These are phyloP conservation scores for Furnarius figulus DNA, from an alignment of 2,113 vertebrate genomes.

Conservation along the genomic window DNA sequence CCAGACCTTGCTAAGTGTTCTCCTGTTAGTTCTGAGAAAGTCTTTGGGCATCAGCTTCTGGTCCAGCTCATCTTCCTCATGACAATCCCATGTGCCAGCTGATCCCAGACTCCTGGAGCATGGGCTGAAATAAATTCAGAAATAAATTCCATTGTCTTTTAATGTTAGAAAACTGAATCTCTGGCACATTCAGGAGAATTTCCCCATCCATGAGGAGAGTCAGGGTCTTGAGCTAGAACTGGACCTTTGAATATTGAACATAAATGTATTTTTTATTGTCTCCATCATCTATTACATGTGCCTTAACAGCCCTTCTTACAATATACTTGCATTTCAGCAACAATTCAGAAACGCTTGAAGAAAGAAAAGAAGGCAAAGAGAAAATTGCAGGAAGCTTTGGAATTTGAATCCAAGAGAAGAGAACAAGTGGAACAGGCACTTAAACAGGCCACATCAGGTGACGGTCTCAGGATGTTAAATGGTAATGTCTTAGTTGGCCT, in stretches of 20 bases:
- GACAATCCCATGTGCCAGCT: not conserved
- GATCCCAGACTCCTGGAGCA: not conserved
- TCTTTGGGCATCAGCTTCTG: not conserved
- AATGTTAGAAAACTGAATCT: not conserved
- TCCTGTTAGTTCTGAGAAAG: not conserved
- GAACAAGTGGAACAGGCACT: constrained; percentile 89
- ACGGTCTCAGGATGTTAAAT: constrained; percentile 83
- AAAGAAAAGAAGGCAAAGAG: constrained; percentile 92
- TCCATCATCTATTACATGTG: not conserved
- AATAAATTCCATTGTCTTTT: not conserved
- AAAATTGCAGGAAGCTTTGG: constrained; percentile 91
- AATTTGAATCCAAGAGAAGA: constrained; percentile 87
- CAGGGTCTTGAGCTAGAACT: not conserved
- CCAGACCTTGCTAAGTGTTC: not conserved
- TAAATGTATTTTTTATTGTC: not conserved
- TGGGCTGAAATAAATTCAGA: not conserved
- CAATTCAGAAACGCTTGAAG: constrained; percentile 90
- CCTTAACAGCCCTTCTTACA: not conserved
- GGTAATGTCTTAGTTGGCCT: constrained; percentile 72
- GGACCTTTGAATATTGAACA: not conserved
- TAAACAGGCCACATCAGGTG: constrained; percentile 81
- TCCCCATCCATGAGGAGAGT: not conserved
- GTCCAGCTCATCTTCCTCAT: not conserved
- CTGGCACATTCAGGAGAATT: not conserved
- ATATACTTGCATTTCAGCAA: constrained; percentile 72